Conservation (phyloP, 2,113 vertebrate species). For the Pristiophorus japonicus region DNA sequence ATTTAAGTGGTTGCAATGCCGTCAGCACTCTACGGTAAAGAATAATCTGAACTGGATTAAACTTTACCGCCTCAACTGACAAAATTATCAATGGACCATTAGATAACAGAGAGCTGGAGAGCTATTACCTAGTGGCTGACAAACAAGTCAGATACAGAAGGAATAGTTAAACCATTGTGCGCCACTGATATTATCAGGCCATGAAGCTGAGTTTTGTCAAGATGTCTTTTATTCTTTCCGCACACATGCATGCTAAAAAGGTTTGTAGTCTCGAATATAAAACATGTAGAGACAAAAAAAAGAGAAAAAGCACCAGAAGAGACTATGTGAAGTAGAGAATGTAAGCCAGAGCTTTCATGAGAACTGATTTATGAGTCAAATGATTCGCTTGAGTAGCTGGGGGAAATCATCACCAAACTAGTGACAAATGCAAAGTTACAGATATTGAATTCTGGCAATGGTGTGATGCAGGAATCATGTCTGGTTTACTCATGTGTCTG, state of each 20-base stretch:
- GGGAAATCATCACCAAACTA: neutral
- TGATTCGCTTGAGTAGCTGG: neutral
- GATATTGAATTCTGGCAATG: neutral
- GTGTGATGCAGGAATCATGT: neutral
- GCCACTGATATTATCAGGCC: neutral
- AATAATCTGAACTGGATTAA: neutral
- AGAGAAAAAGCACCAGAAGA: neutral
- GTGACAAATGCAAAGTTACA: neutral
- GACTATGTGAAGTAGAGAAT: no score
- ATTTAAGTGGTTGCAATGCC: neutral
- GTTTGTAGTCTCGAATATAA: neutral
- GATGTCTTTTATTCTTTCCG: neutral
- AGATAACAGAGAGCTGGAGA: neutral
- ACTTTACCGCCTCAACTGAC: neutral
- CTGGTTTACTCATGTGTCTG: neutral
- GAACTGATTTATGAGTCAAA: neutral
- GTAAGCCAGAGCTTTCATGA: neutral
- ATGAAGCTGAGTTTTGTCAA: neutral
- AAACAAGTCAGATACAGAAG: neutral
- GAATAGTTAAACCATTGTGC: neutral
- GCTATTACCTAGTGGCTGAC: neutral
- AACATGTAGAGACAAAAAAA: neutral
- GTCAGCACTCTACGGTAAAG: neutral
- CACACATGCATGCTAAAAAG: neutral
- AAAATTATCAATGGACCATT: neutral